Percentiles rank a stretch among this genome's conserved stretches.
Evolutionary conservation across 2,797 vertebrate genomes (phyloP).

Genomic region (Sebastolobus altivelis): DNA sequence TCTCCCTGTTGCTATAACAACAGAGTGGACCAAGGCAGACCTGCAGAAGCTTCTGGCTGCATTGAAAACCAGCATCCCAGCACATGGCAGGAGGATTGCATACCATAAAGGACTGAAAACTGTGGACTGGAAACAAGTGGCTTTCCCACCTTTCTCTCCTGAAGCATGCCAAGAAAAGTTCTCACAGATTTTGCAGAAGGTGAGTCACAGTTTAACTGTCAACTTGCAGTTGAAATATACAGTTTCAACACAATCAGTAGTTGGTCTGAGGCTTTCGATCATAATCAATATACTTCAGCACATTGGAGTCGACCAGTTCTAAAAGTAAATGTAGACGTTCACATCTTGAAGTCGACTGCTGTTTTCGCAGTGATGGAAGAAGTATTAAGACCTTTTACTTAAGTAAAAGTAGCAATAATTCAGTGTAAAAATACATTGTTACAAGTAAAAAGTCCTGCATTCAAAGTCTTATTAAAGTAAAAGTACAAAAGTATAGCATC

Average conservation of each 20-base stretch:
- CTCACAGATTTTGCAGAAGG: conserved; percentile 87
- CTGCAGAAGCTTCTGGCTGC: conserved; percentile 86
- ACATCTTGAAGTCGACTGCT: neutral
- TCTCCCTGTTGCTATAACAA: conserved; percentile 22
- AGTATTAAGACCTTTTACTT: too few relatives aligned
- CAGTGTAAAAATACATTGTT: too few relatives aligned
- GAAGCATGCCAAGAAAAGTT: conserved; percentile 90
- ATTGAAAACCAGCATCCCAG: conserved; percentile 86
- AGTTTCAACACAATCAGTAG: neutral
- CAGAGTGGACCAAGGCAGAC: conserved; percentile 86
- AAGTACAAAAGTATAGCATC: too few relatives aligned
- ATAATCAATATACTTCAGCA: neutral
- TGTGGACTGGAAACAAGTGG: conserved; percentile 90
- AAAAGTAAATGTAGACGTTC: neutral
- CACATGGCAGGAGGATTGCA: conserved; percentile 60
- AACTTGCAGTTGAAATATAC: neutral
- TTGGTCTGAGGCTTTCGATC: neutral
- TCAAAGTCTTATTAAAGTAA: too few relatives aligned
- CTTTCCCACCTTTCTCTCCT: conserved; percentile 90
- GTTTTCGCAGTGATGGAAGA: too few relatives aligned
- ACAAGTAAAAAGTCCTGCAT: too few relatives aligned
- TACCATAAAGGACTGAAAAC: conserved; percentile 84
- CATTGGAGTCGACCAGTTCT: neutral
- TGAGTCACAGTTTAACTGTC: conserved; percentile 60
- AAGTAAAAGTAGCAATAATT: too few relatives aligned